Base-by-base conservation (phyloP, 2,797 vertebrate species). In the Lepilemur ruficaudatus region DNA sequence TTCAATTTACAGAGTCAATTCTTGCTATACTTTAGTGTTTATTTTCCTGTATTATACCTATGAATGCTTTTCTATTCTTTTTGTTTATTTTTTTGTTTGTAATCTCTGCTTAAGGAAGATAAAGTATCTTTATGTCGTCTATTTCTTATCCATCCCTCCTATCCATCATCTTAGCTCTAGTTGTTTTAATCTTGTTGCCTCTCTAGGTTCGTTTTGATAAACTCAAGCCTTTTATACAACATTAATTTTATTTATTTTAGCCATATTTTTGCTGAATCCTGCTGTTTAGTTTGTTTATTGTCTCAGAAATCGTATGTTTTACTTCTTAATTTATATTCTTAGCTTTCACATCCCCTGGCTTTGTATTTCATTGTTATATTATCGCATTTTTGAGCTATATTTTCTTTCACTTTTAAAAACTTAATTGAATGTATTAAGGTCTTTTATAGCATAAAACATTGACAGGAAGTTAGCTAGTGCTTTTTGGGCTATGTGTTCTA, bases 191-290 rank as follows among this genome's bases (percentile, higher is more conserved):
- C 10, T 81, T 20, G 4, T 55, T 83, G 14, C 9, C 14, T 87
- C 20, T 85, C 57, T 93, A 0, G 73, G 57, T 79, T 95, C 8
- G 59, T 85, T 70, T 86, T n/a, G 41, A 78, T 82, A 52, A 81
- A n/a, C 65, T 93, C 28, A 50, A 73, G 32, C 14, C 82, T 72
- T 88, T 72, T 35, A 55, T 46, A 81, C 17, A 63, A 28, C 79
- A 81, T 78, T 70, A 70, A 76, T 87, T 92, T 78, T 84, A 86
- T 81, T 95, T 93, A 69, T 72, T 91, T 81, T 81, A 89, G 10
- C 3, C 5, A 32, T 86, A 4, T 94, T 69, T 93, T 6, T 75
- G 43, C 46, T 86, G 50, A 85, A 83, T 90, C n/a, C 32, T 95
- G 75, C 30, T 76, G 20, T 57, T 92, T 82, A 59, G 22, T 90